Percentiles rank a stretch among this genome's conserved stretches.
These are phyloP conservation scores for Pseudococcus viburni DNA, from an alignment of 2,888 invertebrate genomes.

Conservation along the genomic window DNA sequence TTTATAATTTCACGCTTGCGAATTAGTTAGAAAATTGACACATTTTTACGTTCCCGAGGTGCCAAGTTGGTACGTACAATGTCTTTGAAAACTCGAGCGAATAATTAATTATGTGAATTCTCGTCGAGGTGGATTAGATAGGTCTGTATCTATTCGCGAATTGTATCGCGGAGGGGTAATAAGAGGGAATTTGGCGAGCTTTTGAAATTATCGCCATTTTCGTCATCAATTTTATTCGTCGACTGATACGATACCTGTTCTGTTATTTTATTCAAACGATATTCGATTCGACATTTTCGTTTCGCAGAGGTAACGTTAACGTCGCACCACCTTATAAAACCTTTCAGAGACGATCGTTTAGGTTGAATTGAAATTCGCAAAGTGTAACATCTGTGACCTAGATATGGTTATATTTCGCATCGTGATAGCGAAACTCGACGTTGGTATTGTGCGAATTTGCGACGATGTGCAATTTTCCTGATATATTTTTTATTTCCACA, in stretches of 20 bases:
- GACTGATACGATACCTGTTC: neutral
- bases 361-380: constrained; percentile 26
- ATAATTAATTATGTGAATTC: constrained; percentile 9
- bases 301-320: neutral
- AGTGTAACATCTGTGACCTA: constrained; percentile 41
- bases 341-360: neutral
- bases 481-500: neutral
- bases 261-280: constrained; percentile 16
- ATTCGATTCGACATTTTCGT: neutral
- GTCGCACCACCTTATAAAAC: neutral
- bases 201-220: neutral
- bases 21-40: constrained; percentile 11
- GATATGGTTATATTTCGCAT: constrained; percentile 20
- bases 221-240: neutral
- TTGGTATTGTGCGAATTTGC: neutral
- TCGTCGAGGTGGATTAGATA: neutral
- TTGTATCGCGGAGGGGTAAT: neutral
- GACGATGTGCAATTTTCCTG: constrained; percentile 1
- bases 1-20: constrained; percentile 45
- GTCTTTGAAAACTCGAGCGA: constrained; percentile 9
- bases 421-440: neutral
- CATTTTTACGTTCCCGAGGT: neutral
- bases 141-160: neutral
- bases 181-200: neutral
- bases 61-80: neutral